phyloP scores from a whole-genome alignment of 2,113 vertebrate genomes.

The Tinamus guttatus region DNA sequence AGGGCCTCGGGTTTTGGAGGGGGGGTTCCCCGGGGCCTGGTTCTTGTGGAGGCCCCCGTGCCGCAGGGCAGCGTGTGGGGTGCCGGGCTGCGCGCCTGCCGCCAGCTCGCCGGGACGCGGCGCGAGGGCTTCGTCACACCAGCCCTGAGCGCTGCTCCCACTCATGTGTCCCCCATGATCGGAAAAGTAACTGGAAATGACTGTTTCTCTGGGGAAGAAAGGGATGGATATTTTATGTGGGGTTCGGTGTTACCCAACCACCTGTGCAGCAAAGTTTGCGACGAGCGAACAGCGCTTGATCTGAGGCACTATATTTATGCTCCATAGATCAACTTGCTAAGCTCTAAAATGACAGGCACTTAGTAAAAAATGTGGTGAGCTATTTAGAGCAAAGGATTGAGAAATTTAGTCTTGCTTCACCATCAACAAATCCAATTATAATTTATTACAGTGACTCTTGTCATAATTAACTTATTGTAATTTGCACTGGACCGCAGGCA shows the following conservation, averaged over 20 bases:
- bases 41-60: neutral
- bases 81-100: neutral
- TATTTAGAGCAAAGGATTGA: slow-evolving; percentile 20
- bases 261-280: neutral
- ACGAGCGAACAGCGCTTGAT: neutral
- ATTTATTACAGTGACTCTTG: neutral
- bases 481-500: neutral
- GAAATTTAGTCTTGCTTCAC: slow-evolving; percentile 35
- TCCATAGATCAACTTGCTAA: neutral
- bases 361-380: neutral
- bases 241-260: neutral
- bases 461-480: neutral
- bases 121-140: neutral
- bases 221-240: neutral
- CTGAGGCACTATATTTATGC: neutral
- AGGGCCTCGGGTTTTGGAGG: neutral
- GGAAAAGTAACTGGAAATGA: neutral
- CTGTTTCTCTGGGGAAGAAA: neutral
- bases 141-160: neutral
- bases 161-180: neutral
- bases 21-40: neutral
- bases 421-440: slow-evolving; percentile 20
- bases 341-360: neutral
- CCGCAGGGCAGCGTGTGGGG: neutral
- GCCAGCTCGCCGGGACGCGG: neutral